Evolutionary conservation across 2,888 invertebrate species (phyloP).

Genomic region (Pilophorus perplexus): DNA sequence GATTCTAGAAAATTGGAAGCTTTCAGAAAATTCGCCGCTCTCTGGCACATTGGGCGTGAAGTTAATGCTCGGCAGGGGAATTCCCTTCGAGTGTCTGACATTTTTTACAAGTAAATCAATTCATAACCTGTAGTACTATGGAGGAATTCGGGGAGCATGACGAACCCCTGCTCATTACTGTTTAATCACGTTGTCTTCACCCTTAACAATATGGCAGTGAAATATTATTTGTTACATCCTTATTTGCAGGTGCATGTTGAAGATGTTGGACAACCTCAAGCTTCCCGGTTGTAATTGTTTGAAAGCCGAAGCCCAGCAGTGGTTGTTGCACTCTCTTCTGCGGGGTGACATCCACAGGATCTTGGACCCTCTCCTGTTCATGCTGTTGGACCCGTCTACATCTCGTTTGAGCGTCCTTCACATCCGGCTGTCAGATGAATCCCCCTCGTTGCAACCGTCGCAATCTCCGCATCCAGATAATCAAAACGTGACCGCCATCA

Average conservation of each 20-base stretch:
- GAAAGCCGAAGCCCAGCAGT: conserved; percentile 67
- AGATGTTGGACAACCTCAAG: conserved; percentile 68
- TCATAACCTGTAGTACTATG: neutral
- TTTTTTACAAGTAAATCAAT: conserved; percentile 60
- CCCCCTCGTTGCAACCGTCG: conserved; percentile 52
- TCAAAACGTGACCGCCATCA: conserved; percentile 72
- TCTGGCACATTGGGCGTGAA: conserved; percentile 77
- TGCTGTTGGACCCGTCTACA: conserved; percentile 74
- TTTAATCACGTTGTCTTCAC: neutral
- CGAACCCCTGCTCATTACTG: neutral
- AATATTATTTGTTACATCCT: neutral
- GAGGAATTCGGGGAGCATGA: neutral
- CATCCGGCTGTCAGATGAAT: conserved; percentile 56
- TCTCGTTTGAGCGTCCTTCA: conserved; percentile 78
- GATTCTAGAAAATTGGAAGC: conserved; percentile 55
- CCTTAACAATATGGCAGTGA: neutral
- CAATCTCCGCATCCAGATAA: conserved; percentile 50
- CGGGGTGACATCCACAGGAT: conserved; percentile 75
- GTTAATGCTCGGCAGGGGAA: conserved; percentile 54
- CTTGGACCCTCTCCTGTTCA: conserved; percentile 71
- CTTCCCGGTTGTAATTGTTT: conserved; percentile 59
- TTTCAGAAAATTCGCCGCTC: conserved; percentile 63
- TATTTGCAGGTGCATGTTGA: conserved; percentile 64
- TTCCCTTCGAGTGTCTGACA: conserved; percentile 48
- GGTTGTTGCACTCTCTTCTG: conserved; percentile 70